Evolutionary conservation across 2,113 vertebrate species (phyloP).

Genomic region (Hyla sarda): DNA sequence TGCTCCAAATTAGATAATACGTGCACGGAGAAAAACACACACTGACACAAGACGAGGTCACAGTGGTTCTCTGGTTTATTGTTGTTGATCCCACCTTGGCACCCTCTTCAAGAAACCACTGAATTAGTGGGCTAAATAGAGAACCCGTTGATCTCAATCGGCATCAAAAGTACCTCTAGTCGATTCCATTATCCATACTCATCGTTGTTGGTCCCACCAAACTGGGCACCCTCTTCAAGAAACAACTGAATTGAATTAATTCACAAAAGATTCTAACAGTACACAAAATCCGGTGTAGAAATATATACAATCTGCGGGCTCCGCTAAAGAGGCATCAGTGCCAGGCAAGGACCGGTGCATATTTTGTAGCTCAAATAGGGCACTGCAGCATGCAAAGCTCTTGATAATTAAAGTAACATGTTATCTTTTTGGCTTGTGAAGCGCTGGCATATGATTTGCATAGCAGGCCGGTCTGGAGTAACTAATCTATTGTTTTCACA

Average conservation of each 20-base stretch:
- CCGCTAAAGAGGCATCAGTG: not conserved
- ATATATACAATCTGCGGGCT: not conserved
- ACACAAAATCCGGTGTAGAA: not conserved
- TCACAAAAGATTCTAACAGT: not conserved
- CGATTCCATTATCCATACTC: too few relatives aligned
- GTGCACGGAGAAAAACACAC: too few relatives aligned
- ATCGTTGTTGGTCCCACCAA: too few relatives aligned
- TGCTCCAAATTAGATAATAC: too few relatives aligned
- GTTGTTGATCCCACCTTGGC: too few relatives aligned
- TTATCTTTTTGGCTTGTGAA: conserved; percentile 36
- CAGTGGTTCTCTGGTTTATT: too few relatives aligned
- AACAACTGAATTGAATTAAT: too few relatives aligned
- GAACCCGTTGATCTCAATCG: not conserved
- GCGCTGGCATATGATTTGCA: conserved; percentile 27
- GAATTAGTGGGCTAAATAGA: not conserved
- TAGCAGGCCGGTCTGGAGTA: conserved; percentile 47
- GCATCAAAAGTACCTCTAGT: too few relatives aligned
- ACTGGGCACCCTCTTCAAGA: too few relatives aligned
- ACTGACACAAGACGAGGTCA: too few relatives aligned
- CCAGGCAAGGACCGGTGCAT: not conserved
- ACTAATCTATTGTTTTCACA: conserved; percentile 45
- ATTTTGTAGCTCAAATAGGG: conserved; percentile 22
- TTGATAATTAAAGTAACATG: conserved; percentile 46
- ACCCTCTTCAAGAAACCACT: too few relatives aligned
- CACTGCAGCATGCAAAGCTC: not conserved